Base-by-base conservation (phyloP, 2,113 vertebrate species). In the Platichthys flesus region DNA sequence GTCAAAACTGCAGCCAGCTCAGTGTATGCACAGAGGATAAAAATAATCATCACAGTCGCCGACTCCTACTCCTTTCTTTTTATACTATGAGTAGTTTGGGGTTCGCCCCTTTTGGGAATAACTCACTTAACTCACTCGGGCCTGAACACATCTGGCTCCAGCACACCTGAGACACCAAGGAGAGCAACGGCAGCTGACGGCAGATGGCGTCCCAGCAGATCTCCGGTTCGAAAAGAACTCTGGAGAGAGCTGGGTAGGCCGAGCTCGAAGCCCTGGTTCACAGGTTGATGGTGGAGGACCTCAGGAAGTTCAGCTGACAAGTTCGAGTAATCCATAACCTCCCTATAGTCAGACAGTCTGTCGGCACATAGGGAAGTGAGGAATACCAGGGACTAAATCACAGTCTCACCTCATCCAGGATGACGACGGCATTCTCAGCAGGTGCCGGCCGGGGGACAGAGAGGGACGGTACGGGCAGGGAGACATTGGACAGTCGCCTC, bases 401-500 rank as follows among this genome's bases (percentile, higher is more conserved):
- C 7, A 21, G 68, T 49, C 95, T 71, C 89, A 98, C 97, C 95
- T 99, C 97, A 78, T 99, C 97, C 75, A 88, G 93, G 74, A 93
- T 82, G 55, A 95, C 92, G 42, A 92, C 88, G 1, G 94, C 86
- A 84, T 91, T 93, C 28, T 99, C 97, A 42, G 93, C 85, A 74
- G 96, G 96, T 12, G 92, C 75, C n/a, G 95, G 94, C 66, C 97
- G 95, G 20, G 97, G 96, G 79, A 96, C 89, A 0, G 97, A 97
- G 78, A 99, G 96, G 45, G 95, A 96, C 1, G 96, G 92, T 80
- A 96, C 96, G 2, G 97, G 97, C 68, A 98, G 91, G 7, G 98
- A 99, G 8, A 97, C 96, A 0, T 98, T 98, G 81, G 98, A 99
- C 65, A 98, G 85, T 5, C 98, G 94, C 20, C 98, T 95, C 88